These are phyloP conservation scores for Chelon labrosus DNA, from an alignment of 2,797 vertebrate genomes.

Conservation along the genomic window DNA sequence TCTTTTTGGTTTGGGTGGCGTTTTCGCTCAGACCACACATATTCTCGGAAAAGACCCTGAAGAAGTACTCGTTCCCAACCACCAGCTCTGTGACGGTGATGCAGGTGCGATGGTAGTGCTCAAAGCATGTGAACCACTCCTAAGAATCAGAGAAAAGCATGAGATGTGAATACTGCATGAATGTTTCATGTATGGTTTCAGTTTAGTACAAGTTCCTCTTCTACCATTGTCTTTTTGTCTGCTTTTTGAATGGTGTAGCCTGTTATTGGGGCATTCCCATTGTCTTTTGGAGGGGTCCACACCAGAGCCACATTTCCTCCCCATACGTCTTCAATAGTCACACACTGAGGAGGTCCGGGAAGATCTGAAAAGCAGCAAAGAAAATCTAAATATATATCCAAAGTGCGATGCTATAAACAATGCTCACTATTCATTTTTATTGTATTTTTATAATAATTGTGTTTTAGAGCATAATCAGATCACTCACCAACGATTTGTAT, in stretches of 20 bases:
- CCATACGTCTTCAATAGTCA: conserved; percentile 96
- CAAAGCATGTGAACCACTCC: conserved; percentile 98
- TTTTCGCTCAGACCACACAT: conserved; percentile 96
- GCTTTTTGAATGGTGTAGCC: conserved; percentile 99
- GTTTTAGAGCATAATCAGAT: not conserved
- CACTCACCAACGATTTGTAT: conserved; percentile 96
- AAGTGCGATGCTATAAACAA: not conserved
- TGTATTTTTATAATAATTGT: not conserved
- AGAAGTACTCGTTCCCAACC: conserved; percentile 98
- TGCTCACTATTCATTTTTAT: not conserved
- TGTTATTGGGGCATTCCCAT: conserved; percentile 94
- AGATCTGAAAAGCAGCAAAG: conserved; percentile 84
- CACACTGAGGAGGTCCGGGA: conserved; percentile 91
- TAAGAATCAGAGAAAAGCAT: conserved; percentile 59
- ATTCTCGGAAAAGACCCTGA: conserved; percentile 96
- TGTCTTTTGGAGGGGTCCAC: conserved; percentile 95
- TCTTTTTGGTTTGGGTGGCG: conserved; percentile 94
- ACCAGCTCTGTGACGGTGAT: conserved; percentile 95
- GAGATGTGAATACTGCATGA: not conserved
- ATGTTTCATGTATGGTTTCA: not conserved
- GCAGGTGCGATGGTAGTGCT: conserved; percentile 95
- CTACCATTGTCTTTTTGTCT: conserved; percentile 98
- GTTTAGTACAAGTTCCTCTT: not conserved
- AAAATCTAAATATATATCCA: not conserved
- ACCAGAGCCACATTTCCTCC: conserved; percentile 94